Evolutionary conservation across 37 sponge, comb jelly and placozoan genomes (phyloP), one percentile per base, ranked within the genome.

Genomic region (Amphimedon queenslandica): DNA sequence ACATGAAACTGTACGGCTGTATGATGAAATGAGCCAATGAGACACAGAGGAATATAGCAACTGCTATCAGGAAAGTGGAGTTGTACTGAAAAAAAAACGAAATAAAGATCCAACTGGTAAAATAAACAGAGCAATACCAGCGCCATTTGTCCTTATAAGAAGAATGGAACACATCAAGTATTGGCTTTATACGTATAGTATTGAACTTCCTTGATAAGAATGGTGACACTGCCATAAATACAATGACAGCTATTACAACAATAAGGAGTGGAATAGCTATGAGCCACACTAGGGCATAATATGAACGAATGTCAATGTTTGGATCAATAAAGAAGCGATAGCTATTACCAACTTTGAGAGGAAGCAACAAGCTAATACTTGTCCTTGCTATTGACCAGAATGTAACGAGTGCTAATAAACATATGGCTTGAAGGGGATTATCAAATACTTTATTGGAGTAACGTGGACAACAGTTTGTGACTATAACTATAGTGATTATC

Each of bases 381-480:
- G 68, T 67, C 24, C 24, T 37, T 2, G 34, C 68, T 25, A 67
- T 8, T 11, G 68, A 67, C 68, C 68, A 67, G 34, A 67, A 67
- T 0, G 68, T 34, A 36, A 67, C 25, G 68, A 67, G 34, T 0
- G 39, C 4, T 37, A 67, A 37, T 6, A 67, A 37, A 36, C 68
- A 38, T 27, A 67, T 67, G 2, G 68, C 36, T 37, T 67, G 68
- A 33, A 67, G 25, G 3, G 68, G 68, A 67, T 33, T 37, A 2
- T 33, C 37, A 6, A 37, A 37, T 5, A 67, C 25, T 6, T 34
- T 34, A 36, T 33, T 25, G 34, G 36, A 5, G 25, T 11, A 33
- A 27, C 24, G 36, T 33, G 68, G 68, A 21, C 68, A 67, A 29
- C 27, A 2, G 8, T 37, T 11, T 25, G 39, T 37, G 13, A 67